Base-by-base conservation (phyloP, 2,113 vertebrate species). In the Xiphophorus hellerii region DNA sequence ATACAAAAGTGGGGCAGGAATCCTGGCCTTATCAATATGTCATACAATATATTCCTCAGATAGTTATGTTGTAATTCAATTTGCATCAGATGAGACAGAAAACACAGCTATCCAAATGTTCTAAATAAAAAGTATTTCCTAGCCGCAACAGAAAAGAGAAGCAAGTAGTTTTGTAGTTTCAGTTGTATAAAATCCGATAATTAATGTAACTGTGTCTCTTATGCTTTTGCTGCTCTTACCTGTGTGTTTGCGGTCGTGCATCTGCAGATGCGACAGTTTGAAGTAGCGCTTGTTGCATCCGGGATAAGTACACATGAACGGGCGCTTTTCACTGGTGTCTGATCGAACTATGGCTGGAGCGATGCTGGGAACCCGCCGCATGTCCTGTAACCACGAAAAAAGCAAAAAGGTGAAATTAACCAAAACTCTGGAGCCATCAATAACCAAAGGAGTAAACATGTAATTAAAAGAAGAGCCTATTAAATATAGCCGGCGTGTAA, bases 231-330 rank as follows among this genome's bases (percentile, higher is more conserved):
- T n/a, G n/a, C 11, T 42, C 37, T 88, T 90, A 99, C 98, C 98
- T 93, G 98, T 99, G 93, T 99, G 98, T 93, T 99, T 99, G 83
- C 98, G 96, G 91, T 97, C 95, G 82, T 99, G 98, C 97, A 99
- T 98, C 95, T 99, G 98, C 86, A 99, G 76, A 71, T 99, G 98
- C 69, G 98, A 99, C 88, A 99, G 86, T 89, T 99, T 99, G 86
- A 99, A 99, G 92, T 99, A 99, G 91, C 98, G 92, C 92, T 99
- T 99, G 95, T 98, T 99, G 87, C 98, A 99, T 75, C 98, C 98
- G 0, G 97, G 97, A 88, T 99, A 98, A 2, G 96, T 96, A 1
- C 98, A 99, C 98, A 99, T 98, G 94, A 98, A 99, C 12, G 98
- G 98, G 0, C 98, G 95, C 81, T 99, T 99, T 87, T 99, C 97